These are phyloP conservation scores for Brotula barbata DNA, from an alignment of 2,797 vertebrate genomes.

Conservation along the genomic window DNA sequence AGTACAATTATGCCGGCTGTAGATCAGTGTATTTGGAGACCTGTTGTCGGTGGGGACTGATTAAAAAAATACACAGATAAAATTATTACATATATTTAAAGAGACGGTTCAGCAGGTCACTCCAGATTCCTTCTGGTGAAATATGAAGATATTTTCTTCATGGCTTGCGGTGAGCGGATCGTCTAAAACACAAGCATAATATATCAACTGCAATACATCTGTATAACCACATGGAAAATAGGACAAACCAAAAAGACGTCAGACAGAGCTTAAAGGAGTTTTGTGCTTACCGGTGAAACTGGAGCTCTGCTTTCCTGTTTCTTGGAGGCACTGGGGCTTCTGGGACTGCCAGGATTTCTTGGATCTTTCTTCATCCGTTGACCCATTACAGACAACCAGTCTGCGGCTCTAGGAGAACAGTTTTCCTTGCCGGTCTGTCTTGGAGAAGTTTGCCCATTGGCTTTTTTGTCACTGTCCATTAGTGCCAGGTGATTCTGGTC, in stretches of 20 bases:
- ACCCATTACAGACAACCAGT: conserved; percentile 90
- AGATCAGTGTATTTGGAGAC: conserved; percentile 3
- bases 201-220: conserved; percentile 1
- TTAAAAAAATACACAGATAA: conserved; percentile 37
- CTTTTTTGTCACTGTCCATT: conserved; percentile 37
- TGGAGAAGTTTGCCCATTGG: conserved; percentile 14
- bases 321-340: conserved; percentile 71
- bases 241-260: background rate
- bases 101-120: conserved; percentile 49
- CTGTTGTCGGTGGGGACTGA: background rate
- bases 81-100: conserved; percentile 29
- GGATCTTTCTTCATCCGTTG: conserved; percentile 81
- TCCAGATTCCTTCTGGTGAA: conserved; percentile 82
- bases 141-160: conserved; percentile 94
- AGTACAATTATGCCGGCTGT: conserved; percentile 2
- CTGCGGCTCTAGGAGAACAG: conserved; percentile 77
- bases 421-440: conserved; percentile 87
- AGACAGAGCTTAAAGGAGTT: background rate
- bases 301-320: conserved; percentile 74
- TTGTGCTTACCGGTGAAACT: conserved; percentile 69
- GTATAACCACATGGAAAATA: background rate
- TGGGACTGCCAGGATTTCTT: conserved; percentile 59
- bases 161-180: conserved; percentile 76
- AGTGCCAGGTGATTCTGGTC: conserved; percentile 17
- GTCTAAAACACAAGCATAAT: conserved; percentile 53